These are phyloP conservation scores for Alloscopus bannaensis DNA, from an alignment of 2,888 invertebrate genomes.

Conservation along the genomic window DNA sequence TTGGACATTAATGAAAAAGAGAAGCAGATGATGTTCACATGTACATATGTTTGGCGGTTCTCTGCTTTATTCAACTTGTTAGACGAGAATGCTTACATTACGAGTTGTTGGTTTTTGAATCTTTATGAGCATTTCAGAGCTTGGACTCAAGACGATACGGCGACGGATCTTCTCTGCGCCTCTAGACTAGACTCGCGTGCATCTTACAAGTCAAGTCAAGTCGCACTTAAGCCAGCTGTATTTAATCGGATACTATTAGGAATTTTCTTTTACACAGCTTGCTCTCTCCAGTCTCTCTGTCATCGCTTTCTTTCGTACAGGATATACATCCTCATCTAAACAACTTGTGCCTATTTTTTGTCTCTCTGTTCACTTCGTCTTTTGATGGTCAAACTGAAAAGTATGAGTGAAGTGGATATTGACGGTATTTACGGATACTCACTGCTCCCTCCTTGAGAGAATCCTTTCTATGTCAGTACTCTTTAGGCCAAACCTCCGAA, in stretches of 20 bases:
- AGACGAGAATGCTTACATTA: too few relatives aligned
- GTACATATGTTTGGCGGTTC: too few relatives aligned
- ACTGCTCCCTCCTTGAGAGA: neutral
- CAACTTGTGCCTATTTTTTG: conserved; percentile 9
- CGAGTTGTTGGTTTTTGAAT: too few relatives aligned
- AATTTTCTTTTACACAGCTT: conserved; percentile 41
- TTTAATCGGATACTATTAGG: conserved; percentile 61
- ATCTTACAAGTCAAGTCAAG: conserved; percentile 22
- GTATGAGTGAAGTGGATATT: conserved; percentile 14
- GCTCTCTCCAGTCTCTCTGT: conserved; percentile 12
- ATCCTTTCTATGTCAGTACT: too few relatives aligned
- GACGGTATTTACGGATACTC: conserved; percentile 11
- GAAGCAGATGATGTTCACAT: conserved; percentile 50
- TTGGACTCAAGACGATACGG: too few relatives aligned
- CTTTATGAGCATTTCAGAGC: too few relatives aligned
- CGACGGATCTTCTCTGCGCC: neutral
- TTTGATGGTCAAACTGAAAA: conserved; percentile 29
- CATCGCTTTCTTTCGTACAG: neutral
- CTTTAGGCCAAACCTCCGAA: too few relatives aligned
- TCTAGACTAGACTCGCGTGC: neutral
- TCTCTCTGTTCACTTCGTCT: conserved; percentile 6
- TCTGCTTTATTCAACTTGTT: too few relatives aligned
- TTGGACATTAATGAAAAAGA: conserved; percentile 38
- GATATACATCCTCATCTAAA: neutral
- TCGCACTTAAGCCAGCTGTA: conserved; percentile 55